Base-by-base conservation (phyloP, 2,113 vertebrate species). In the Callipepla californica region DNA sequence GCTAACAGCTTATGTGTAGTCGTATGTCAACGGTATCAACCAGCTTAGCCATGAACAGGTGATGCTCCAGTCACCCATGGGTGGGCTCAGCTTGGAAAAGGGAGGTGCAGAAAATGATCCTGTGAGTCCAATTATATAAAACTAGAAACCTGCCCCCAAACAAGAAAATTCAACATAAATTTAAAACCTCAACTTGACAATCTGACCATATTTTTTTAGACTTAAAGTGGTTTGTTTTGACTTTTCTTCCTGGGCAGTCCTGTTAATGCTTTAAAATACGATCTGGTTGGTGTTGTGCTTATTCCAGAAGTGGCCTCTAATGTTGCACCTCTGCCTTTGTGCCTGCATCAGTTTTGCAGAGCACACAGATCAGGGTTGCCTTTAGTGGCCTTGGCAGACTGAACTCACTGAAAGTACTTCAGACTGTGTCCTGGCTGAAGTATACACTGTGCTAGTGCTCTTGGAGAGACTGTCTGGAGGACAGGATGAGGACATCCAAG, bases 1-100 rank as follows among this genome's bases (percentile, higher is more conserved):
- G 76, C 36, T 59, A 47, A 59, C 0, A 0, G 17, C 45, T 85
- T 10, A 42, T 45, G 13, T 10, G 25, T 2, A 28, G 14, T 38
- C 69, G 5, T n/a, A 7, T 7, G n/a, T 21, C 47, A 51, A 7
- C 4, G 28, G 6, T 65, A 47, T 36, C 51, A 67, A 51, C 8
- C 0, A 11, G 12, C 11, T 2, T 13, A 59, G 28, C 32, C 68
- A 47, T 55, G 34, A 80, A 23, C 14, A 50, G 23, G 57, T 77
- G 57, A 66, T 0, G 0, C 15, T 78, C 34, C 80, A 45, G 11
- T 30, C 34, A 30, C 45, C 28, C 0, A 0, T 0, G 0, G 55
- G 44, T 42, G 25, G 55, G 11, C 14, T 55, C 3, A 34, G 42
- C 40, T 80, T 61, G 63, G 51, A 51, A 93, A 80, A 42, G 13